Evolutionary conservation across 2,888 invertebrate species (phyloP), one percentile per base, ranked within the genome.

Genomic region (Marronus borbonicus): DNA sequence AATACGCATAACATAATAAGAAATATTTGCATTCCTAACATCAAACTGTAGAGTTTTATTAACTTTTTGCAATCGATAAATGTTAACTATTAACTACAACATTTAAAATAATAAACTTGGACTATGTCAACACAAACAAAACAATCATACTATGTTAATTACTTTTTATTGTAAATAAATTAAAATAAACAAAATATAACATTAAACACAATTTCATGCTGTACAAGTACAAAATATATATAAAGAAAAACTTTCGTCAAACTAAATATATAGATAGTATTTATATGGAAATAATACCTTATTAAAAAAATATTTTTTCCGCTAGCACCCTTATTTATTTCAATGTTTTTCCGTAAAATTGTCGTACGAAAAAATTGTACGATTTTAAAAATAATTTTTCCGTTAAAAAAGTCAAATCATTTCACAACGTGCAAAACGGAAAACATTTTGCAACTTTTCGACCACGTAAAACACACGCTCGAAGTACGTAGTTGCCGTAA

Each of bases 401-500:
- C 12, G 17, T 7, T 3, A 31, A 49, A 58, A 72, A 72, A 72
- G 72, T 72, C 72, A 72, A 72, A 72, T 72, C 39, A 44, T 60
- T 44, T n/a, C 72, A 44, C 72, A 58, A 24, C 64, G 44, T 60
- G 44, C 39, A 52, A 24, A 24, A 31, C 68, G 52, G 60, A 44
- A 60, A 14, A 60, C 17, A 10, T 1, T 28, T 50, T 55, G 62
- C 14, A 28, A 76, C 64, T 64, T 76, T 24, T 76, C 36, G 8
- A 58, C 39, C 24, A 78, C 80, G 80, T 80, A 77, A 58, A 58
- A 58, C 12, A 8, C 36, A 72, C 72, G 72, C 17, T 72, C 39
- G 49, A 12, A 60, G 65, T 80, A 77, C 79, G 80, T 81, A 76
- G 77, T 72, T 20, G 44, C 78, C 77, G 77, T 64, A 74, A 78